Conservation (phyloP, 1,140 invertebrate genomes). For the Zaprionus nigranus region DNA sequence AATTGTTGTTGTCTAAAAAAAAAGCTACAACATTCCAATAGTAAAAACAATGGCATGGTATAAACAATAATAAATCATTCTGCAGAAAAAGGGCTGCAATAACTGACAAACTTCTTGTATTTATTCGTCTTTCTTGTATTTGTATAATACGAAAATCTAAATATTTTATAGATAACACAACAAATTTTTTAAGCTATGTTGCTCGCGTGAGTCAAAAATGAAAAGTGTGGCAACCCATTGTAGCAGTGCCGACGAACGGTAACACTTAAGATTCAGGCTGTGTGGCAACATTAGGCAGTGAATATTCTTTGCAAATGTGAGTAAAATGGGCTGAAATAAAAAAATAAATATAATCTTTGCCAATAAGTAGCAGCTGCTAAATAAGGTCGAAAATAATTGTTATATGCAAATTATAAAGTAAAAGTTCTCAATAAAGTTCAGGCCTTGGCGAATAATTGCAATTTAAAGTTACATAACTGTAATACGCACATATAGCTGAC, state of each 20-base stretch:
- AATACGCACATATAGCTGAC: conserved; percentile 11
- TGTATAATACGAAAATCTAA: not conserved
- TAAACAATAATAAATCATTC: not conserved
- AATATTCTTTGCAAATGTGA: conserved; percentile 57
- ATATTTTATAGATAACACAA: not conserved
- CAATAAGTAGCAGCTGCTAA: not conserved
- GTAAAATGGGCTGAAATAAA: conserved; percentile 41
- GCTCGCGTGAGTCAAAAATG: not conserved
- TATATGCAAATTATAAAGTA: not conserved
- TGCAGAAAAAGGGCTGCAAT: not conserved
- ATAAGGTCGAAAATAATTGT: not conserved
- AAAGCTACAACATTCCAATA: not conserved
- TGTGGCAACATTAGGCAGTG: conserved; percentile 28
- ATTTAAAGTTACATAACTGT: conserved; percentile 67
- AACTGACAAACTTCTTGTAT: not conserved
- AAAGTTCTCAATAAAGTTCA: not conserved
- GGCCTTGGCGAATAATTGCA: not conserved
- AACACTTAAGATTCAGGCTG: conserved; percentile 6
- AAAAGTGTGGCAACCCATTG: not conserved
- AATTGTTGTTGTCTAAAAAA: not conserved
- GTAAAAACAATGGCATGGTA: not conserved
- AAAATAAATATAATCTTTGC: not conserved
- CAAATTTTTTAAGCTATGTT: not conserved
- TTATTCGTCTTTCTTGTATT: not conserved
- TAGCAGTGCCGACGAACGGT: not conserved